Conservation (phyloP, 2,888 invertebrate genomes). For the Drosophila anceps region DNA sequence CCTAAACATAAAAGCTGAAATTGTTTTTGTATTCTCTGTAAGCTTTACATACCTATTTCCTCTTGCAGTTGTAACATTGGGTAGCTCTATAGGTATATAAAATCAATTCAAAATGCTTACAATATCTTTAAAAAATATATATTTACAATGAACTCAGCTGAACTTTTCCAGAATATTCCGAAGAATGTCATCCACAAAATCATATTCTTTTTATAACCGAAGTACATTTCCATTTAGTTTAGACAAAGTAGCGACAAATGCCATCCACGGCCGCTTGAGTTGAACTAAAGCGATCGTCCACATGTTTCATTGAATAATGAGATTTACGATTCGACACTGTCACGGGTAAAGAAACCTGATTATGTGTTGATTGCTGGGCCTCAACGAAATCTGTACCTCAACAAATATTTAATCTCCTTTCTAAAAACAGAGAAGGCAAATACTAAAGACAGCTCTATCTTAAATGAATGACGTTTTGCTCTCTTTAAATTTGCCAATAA, state of each 20-base stretch:
- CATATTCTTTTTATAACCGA: not conserved
- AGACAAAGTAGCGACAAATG: not conserved
- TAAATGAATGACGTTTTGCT: not conserved
- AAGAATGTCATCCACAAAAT: not conserved
- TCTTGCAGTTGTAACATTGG: slow-evolving; percentile 5
- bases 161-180: not conserved
- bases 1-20: not conserved
- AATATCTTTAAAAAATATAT: no score
- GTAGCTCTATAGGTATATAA: not conserved
- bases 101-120: not conserved
- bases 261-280: not conserved
- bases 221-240: no score
- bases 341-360: not conserved
- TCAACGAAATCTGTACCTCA: not conserved
- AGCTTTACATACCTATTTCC: not conserved
- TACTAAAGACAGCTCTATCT: not conserved
- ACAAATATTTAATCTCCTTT: not conserved
- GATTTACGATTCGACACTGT: not conserved
- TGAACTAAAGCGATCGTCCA: not conserved
- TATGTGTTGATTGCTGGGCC: not conserved
- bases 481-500: no score
- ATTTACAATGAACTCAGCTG: not conserved
- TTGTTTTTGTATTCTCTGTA: not conserved
- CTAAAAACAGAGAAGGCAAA: no score
- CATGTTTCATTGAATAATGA: not conserved